Conservation (phyloP, 2,113 vertebrate species). For the Mastomys coucha region DNA sequence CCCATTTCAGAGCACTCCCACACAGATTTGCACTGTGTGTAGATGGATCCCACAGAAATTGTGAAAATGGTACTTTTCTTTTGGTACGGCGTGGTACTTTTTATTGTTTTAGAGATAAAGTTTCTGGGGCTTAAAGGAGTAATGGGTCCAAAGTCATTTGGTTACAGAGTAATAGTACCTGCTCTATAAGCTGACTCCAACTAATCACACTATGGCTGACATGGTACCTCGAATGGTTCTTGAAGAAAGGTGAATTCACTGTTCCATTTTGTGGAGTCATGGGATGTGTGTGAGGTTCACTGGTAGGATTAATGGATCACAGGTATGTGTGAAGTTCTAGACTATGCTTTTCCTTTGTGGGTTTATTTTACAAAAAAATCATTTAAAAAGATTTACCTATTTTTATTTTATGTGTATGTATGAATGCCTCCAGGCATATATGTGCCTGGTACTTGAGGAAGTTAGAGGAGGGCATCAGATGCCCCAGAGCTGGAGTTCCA, state of each 20-base stretch:
- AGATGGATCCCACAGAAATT: neutral
- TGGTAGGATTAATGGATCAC: neutral
- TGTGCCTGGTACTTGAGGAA: neutral
- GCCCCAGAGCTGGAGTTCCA: neutral
- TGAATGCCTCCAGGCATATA: too few relatives aligned
- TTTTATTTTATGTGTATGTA: neutral
- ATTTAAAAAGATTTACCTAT: neutral
- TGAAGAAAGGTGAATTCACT: neutral
- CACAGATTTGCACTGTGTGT: neutral
- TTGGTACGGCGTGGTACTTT: neutral
- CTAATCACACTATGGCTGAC: neutral
- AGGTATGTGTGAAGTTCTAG: neutral
- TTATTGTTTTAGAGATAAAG: conserved; percentile 49
- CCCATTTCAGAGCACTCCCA: neutral
- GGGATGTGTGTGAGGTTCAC: neutral
- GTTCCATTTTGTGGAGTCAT: neutral
- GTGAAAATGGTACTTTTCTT: conserved; percentile 33
- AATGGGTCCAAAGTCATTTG: conserved; percentile 38
- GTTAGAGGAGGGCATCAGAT: neutral
- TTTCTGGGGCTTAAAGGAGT: neutral
- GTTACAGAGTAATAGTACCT: neutral
- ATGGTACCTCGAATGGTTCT: neutral
- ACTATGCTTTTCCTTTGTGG: neutral
- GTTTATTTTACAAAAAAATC: too few relatives aligned
- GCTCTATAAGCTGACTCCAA: neutral